Evolutionary conservation across 2,113 vertebrate species (phyloP).

Genomic region (Sprattus sprattus): DNA sequence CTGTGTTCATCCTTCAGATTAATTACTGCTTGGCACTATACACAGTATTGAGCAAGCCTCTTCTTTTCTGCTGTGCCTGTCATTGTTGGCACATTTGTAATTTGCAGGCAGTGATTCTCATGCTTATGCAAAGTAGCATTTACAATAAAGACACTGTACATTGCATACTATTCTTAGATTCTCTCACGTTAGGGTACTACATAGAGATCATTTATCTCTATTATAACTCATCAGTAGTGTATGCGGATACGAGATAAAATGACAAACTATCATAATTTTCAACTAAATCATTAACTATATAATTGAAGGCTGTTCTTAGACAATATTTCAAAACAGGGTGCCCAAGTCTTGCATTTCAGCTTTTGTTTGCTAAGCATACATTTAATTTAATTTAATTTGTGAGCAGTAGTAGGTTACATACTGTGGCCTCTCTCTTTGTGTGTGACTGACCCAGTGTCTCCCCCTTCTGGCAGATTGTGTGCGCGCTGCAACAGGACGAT

Average conservation of each 20-base stretch:
- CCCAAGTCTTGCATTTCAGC: neutral
- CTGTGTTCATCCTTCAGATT: neutral
- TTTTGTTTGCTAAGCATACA: neutral
- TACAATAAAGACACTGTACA: neutral
- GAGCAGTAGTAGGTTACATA: neutral
- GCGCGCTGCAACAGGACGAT: conserved; percentile 90
- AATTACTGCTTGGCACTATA: neutral
- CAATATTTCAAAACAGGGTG: neutral
- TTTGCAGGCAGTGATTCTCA: neutral
- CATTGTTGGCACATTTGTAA: neutral
- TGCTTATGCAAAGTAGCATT: neutral
- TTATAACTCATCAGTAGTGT: too few species aligned
- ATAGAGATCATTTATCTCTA: neutral
- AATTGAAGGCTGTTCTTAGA: neutral
- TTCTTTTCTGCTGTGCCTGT: neutral
- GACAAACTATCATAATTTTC: too few species aligned
- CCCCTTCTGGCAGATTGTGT: conserved; percentile 80
- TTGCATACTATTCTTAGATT: neutral
- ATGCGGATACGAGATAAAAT: too few species aligned
- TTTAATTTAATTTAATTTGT: neutral
- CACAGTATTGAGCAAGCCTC: neutral
- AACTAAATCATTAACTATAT: too few species aligned
- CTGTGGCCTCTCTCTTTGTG: neutral
- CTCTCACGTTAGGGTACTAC: neutral
- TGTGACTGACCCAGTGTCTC: conserved; percentile 27